Evolutionary conservation across 2,888 invertebrate species (phyloP), one percentile per base, ranked within the genome.

Genomic region (Drosophila vallismaia): DNA sequence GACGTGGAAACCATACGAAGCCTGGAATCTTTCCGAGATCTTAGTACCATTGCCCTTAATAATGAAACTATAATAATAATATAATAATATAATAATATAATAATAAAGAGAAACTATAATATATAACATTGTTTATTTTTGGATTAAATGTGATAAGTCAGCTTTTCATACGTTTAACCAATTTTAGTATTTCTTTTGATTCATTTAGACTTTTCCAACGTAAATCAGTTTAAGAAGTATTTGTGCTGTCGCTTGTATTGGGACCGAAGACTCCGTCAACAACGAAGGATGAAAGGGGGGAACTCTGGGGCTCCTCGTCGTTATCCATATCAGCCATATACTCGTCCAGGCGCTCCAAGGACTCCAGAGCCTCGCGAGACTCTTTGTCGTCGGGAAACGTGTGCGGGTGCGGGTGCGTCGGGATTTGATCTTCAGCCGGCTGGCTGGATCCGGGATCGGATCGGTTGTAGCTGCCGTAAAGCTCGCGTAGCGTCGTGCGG

Each of bases 401-500:
- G 7, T 3, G 36, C 5, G 9, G 2, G 19, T 50, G 44, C 24
- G 8, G 0, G 5, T 19, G 19, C 1, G 36, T 12, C 4, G 26
- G 49, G 4, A 7, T 12, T 2, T 53, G 53, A 1, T 36, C 55
- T 7, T 29, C 0, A 1, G 28, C 14, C 10, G 9, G 40, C 5
- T 40, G 51, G 42, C 67, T 72, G 0, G 60, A 59, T 3, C 68
- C 76, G 26, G 74, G 79, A 19, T 89, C 86, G 0, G 76, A 14
- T 51, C 74, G 71, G 4, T 75, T 74, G 52, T 84, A 85, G 45
- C 83, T 82, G 8, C 87, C 84, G 52, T 91, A 91, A 0, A 91
- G 53, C 38, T 91, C 91, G 19, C 88, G 88, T 0, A 91, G 63
- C 0, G 91, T 91, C 0, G 80, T 88, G 31, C 82, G 83, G 0